A percentile compares a stretch with the other conserved stretches of the same genome.
Conservation (phyloP, 2,888 invertebrate genomes). For the Axea sp. region DNA sequence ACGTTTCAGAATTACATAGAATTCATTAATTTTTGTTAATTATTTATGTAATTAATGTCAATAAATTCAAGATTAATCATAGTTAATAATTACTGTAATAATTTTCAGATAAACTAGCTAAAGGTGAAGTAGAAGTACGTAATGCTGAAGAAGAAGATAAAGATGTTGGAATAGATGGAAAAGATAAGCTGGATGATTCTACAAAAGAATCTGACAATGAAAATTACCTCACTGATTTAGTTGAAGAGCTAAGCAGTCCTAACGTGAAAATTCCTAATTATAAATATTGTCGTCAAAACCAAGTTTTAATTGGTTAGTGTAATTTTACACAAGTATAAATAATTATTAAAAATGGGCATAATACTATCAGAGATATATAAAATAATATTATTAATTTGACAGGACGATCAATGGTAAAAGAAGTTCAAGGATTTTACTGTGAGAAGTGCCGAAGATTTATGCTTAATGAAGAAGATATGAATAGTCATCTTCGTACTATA, state of each 20-base stretch:
- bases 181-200: conserved; percentile 72
- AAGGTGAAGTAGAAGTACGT: conserved; percentile 80
- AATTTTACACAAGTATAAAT: too few relatives aligned
- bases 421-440: conserved; percentile 75
- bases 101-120: conserved; percentile 73
- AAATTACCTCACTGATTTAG: conserved; percentile 74
- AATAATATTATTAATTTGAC: background rate
- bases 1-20: too few relatives aligned
- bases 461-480: conserved; percentile 75
- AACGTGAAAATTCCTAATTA: conserved; percentile 74
- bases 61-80: too few relatives aligned
- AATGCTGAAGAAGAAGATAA: conserved; percentile 81
- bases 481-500: conserved; percentile 74
- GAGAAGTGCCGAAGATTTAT: conserved; percentile 78
- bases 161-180: conserved; percentile 79
- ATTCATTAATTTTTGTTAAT: too few relatives aligned
- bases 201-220: conserved; percentile 71
- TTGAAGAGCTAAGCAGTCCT: conserved; percentile 68
- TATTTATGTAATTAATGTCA: too few relatives aligned
- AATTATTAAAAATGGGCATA: too few relatives aligned
- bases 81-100: too few relatives aligned
- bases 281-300: conserved; percentile 75
- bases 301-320: conserved; percentile 60
- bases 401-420: conserved; percentile 76
- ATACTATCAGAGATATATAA: too few relatives aligned